Evolutionary conservation across 2,797 vertebrate genomes (phyloP).

Genomic region (Otus scops): DNA sequence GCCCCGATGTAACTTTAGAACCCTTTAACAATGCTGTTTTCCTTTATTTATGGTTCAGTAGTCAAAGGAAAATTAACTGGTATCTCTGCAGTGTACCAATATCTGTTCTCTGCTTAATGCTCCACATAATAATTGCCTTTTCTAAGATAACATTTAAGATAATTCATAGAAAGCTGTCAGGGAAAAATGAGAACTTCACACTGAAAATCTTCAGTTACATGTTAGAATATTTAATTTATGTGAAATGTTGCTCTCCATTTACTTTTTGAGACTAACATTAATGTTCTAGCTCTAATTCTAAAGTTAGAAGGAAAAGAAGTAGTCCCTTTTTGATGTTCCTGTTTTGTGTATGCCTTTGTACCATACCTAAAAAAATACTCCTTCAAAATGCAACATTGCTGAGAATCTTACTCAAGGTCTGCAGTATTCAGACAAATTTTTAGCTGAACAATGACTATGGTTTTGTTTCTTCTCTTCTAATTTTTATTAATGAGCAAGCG

Average conservation of each 20-base stretch:
- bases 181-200: conserved; percentile 30
- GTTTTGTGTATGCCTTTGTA: background rate
- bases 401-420: background rate
- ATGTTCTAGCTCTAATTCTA: background rate
- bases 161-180: conserved; percentile 7
- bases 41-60: conserved; percentile 16
- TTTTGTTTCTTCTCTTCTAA: background rate
- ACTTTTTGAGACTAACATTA: background rate
- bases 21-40: background rate
- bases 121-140: conserved; percentile 24
- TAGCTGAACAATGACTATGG: background rate
- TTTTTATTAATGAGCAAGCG: background rate
- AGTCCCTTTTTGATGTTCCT: background rate
- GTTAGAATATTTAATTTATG: background rate
- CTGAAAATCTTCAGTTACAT: conserved; percentile 6
- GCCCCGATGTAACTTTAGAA: background rate
- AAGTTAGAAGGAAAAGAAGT: background rate
- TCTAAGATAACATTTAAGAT: conserved; percentile 32
- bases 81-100: background rate
- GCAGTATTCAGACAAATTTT: background rate
- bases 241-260: background rate
- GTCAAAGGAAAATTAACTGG: conserved; percentile 32
- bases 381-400: background rate
- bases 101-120: conserved; percentile 21
- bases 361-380: background rate